Base-by-base conservation (phyloP, 2,888 invertebrate genomes). In the Polymixis lichenea region DNA sequence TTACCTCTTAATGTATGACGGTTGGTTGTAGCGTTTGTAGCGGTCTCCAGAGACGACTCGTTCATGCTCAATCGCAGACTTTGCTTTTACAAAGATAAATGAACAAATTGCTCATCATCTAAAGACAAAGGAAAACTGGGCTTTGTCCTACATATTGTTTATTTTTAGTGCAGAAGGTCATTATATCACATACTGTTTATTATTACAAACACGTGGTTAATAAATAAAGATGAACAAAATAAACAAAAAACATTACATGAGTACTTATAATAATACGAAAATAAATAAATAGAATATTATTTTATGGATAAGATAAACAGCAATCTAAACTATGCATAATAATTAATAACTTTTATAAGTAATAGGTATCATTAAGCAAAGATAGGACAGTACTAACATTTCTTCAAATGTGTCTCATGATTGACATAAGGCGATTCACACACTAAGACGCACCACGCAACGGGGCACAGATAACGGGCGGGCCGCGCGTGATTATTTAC, bases 1-100 rank as follows among this genome's bases (percentile, higher is more conserved):
- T 75, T 49, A 49, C 25, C 11, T 38, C 22, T 77, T 46, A 68
- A 61, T 77, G 7, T 68, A 32, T 61, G 53, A 68, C 53, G 53
- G 53, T 70, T 46, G 25, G 5, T n/a, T 32, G 68, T 61, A 19
- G 67, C 22, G n/a, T 3, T 38, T 38, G 38, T 38, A 38, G 38
- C 6, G 38, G 38, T 38, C 53, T 32, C 67, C 7, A 25, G 68
- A 43, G 76, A 22, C 15, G 17, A 7, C 32, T 67, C 32, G 53
- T 19, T n/a, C n/a, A n/a, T 19, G 32, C 25, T 61, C 17, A 11
- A 32, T 9, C 28, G 15, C 15, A 53, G 77, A 28, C 15, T 75
- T 75, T n/a, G n/a, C 17, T 60, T 74, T 28, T 7, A 61, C n/a
- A 58, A 74, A 53, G 38, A 22, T 60, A 28, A 25, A 72, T 43